These are phyloP conservation scores for Paratrypauchen microcephalus DNA, from an alignment of 2,797 vertebrate species.

Conservation along the genomic window DNA sequence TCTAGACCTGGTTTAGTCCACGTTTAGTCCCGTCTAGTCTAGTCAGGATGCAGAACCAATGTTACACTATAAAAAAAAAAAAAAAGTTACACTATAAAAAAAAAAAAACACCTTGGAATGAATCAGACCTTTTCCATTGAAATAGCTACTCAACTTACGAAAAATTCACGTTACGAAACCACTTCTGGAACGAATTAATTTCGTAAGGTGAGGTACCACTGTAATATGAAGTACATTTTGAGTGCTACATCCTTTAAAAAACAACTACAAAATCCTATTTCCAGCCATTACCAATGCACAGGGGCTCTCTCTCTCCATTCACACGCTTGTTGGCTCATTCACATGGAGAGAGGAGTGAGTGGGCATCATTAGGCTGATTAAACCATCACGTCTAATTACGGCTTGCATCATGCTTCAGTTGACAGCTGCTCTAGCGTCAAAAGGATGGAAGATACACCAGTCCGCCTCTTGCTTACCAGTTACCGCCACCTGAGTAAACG, in stretches of 20 bases:
- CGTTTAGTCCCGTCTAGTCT: too few relatives aligned
- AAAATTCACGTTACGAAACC: too few relatives aligned
- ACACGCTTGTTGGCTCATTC: conserved; percentile 60
- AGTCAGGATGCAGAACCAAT: too few relatives aligned
- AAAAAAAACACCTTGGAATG: too few relatives aligned
- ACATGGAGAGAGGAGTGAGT: conserved; percentile 50
- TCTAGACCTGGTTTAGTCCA: too few relatives aligned
- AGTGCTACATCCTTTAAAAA: neutral
- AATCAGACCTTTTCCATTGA: too few relatives aligned
- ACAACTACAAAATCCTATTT: neutral
- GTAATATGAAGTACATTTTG: too few relatives aligned
- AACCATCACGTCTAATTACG: conserved; percentile 56
- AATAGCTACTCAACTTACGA: too few relatives aligned
- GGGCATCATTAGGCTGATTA: conserved; percentile 60
- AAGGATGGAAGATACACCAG: conserved; percentile 36
- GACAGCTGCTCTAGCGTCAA: conserved; percentile 34
- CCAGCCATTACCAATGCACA: neutral
- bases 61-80: too few relatives aligned
- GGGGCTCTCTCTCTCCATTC: conserved; percentile 21
- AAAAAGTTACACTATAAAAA: too few relatives aligned
- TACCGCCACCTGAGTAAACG: conserved; percentile 13
- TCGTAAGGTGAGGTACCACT: too few relatives aligned
- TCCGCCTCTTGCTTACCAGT: neutral
- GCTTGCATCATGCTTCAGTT: conserved; percentile 39
- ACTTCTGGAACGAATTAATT: too few relatives aligned